Percentiles rank a stretch among this genome's conserved stretches.
Evolutionary conservation across 2,113 vertebrate species (phyloP).

Genomic region (Chaetops frenatus): DNA sequence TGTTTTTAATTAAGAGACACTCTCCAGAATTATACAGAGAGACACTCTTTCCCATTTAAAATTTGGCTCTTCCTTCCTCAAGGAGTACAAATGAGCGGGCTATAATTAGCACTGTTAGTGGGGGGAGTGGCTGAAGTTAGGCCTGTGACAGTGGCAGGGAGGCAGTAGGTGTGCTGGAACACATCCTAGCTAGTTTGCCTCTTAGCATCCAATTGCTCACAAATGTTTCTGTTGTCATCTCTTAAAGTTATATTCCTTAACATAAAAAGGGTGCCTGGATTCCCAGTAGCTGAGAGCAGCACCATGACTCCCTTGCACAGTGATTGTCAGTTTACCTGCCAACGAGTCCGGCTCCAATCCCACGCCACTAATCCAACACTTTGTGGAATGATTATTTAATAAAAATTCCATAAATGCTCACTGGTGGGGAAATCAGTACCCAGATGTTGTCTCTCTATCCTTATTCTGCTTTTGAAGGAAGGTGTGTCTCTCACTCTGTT

Average conservation of each 20-base stretch:
- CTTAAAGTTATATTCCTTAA: background rate
- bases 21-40: background rate
- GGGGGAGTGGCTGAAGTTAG: background rate
- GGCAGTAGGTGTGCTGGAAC: background rate
- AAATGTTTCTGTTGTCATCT: background rate
- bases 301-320: background rate
- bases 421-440: background rate
- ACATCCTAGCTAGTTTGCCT: background rate
- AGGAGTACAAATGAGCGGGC: background rate
- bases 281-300: background rate
- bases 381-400: background rate
- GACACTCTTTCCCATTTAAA: background rate
- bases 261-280: background rate
- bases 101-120: background rate
- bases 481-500: background rate
- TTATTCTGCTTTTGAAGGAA: background rate
- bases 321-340: background rate
- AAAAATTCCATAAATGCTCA: background rate
- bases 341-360: background rate
- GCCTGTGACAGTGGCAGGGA: background rate
- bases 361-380: background rate
- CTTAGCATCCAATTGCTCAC: background rate
- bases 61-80: background rate
- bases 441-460: background rate
- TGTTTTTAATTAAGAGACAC: conserved; percentile 16